Evolutionary conservation across 1,140 invertebrate species (phyloP), one percentile per base, ranked within the genome.

Genomic region (Bactericera cockerelli): DNA sequence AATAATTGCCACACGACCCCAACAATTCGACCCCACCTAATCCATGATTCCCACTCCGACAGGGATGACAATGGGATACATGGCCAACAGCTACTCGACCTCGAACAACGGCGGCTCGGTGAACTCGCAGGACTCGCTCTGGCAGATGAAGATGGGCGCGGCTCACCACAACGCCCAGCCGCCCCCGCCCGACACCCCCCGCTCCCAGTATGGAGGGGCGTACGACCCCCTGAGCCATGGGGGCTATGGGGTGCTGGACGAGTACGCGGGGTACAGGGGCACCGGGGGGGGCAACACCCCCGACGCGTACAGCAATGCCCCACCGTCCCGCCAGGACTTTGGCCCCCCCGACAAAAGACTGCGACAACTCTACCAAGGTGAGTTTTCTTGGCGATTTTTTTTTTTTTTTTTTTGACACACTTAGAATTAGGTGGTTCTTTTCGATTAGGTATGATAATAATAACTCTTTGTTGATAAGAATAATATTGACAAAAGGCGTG

Each of bases 91-190:
- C 70, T 92, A 91, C 72, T 88, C 87, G 39, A 92, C 91, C 70
- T 90, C 87, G 56, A 89, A 91, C 73, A 90, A 93, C 72, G 89
- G 88, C 22, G 89, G 90, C 56, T 91, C 88, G 58, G 89, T 93
- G 33, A 91, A 93, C 73, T 92, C 89, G 1, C 90, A 93, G 70
- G 90, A 93, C 70, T 93, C 89, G n/a, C 75, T 93, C 63, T 93
- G 89, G 89, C 89, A 93, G 73, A 86, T 91, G 78, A 91, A 92
- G 73, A 85, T 86, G 76, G 83, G 82, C 0, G 83, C 82, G 2
- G 81, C 81, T 1, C 80, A 64, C 53, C 68, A 66, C 67, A 69
- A 66, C 65, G 63, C 63, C 65, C 59, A 55, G 64, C 63, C 53
- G 1, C 62, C 0, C 58, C 79, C 28, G 4, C 28, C 4, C 4